phyloP scores from a whole-genome alignment of 2,888 invertebrate genomes.

The Pyrrhia umbra region DNA sequence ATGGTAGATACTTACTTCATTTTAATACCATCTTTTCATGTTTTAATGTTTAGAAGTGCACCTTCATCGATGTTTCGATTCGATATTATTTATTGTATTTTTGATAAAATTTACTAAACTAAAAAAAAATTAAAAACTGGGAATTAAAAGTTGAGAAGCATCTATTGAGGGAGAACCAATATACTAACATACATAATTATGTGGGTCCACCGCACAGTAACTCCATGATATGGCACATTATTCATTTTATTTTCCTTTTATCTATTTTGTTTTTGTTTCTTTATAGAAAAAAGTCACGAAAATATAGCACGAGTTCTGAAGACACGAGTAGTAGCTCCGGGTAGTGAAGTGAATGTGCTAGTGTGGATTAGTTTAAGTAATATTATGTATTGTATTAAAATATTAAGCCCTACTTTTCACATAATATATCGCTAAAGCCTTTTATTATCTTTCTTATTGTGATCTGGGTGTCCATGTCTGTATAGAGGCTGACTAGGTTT shows the following conservation, averaged over 20 bases:
- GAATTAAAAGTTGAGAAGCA: constrained; percentile 2
- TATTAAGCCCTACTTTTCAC: constrained; percentile 65
- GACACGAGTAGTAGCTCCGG: constrained; percentile 87
- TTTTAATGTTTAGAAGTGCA: constrained; percentile 19
- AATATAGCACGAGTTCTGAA: constrained; percentile 87
- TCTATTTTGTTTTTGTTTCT: constrained; percentile 78
- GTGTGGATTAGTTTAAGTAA: constrained; percentile 75
- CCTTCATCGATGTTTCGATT: constrained; percentile 13
- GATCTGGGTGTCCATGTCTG: constrained; percentile 46
- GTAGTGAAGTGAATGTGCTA: constrained; percentile 82
- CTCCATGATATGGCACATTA: constrained; percentile 68
- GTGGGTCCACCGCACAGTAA: constrained; percentile 22
- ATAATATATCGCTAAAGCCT: constrained; percentile 65
- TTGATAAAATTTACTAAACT: too few species aligned
- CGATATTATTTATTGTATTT: background rate
- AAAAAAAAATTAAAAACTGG: too few species aligned
- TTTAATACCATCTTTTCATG: constrained; percentile 12
- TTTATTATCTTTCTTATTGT: constrained; percentile 56
- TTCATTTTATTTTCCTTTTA: constrained; percentile 66
- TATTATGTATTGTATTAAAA: constrained; percentile 72
- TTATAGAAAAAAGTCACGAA: constrained; percentile 90
- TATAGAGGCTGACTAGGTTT: constrained; percentile 54
- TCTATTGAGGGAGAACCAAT: background rate
- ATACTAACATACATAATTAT: constrained; percentile 25
- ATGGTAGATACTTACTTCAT: constrained; percentile 46